Base-by-base conservation (phyloP, 2,797 vertebrate genomes). In the Phoxinus dragarum region DNA sequence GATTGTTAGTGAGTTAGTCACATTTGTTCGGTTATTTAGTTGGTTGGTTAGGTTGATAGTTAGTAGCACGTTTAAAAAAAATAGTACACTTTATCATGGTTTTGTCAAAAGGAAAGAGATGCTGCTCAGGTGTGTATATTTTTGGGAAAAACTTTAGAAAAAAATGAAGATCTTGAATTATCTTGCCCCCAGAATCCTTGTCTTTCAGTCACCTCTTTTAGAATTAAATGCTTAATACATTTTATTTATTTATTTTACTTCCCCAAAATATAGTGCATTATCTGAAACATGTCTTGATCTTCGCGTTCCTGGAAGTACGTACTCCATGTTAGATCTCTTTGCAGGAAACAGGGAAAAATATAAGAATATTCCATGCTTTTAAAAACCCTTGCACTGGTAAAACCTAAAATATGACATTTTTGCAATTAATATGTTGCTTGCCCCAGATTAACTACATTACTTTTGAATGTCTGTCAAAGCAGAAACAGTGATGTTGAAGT, bases 41-140 rank as follows among this genome's bases (percentile, higher is more conserved):
- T 74, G 10, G 72, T 75, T 84, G 7, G 31, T 6, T 34, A 31
- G 16, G 3, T 56, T 6, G 2, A 3, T 82, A 1, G 80, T 19
- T 81, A 73, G 42, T 66, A 49, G 52, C 54, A 85, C 83, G 0
- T 64, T 84, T 49, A 31, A 6, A 69, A 71, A 66, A 78, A 27
- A 27, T 27, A 84, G 90, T 79, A 90, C 86, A 92, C 84, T 31
- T 23, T 80, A 92, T 84, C 56, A 96, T 96, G 96, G 94, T 96
- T 92, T 93, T 95, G 85, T 94, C 93, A 88, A 91, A 94, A 82
- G 92, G 92, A n/a, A 94, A 93, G 89, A 90, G 91, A 77, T 92
- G 91, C 91, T 94, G 76, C 90, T 96, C 95, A 92, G 95, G 96
- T 96, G 78, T 49, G 34, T 56, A n/a, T 81, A 4, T 71, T 76